Conservation (phyloP, 1,140 invertebrate species). For the Patella vulgata region DNA sequence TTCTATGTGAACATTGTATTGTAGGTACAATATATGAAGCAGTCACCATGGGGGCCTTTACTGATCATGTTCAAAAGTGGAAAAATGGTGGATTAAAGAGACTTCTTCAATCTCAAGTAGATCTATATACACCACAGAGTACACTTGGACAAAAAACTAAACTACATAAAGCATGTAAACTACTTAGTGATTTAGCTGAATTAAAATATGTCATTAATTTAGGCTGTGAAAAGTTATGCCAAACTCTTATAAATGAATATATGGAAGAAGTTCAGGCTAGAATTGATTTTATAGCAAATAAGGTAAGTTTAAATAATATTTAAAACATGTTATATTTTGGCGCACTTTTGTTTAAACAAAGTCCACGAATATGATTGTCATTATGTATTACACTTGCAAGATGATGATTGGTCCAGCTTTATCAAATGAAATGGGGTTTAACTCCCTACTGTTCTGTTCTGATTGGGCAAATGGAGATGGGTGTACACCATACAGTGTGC, state of each 20-base stretch:
- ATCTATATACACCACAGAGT: slow-evolving; percentile 64
- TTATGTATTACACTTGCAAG: no score
- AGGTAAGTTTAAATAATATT: no score
- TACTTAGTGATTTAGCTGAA: slow-evolving; percentile 46
- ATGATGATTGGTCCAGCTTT: no score
- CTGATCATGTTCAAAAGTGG: slow-evolving; percentile 85
- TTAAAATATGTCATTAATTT: slow-evolving; percentile 44
- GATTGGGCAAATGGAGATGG: no score
- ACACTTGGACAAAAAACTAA: slow-evolving; percentile 46
- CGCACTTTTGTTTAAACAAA: no score
- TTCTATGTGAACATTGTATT: no score
- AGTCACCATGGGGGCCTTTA: slow-evolving; percentile 91
- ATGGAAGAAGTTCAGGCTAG: slow-evolving; percentile 20
- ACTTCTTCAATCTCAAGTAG: slow-evolving; percentile 83
- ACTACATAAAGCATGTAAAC: slow-evolving; percentile 47
- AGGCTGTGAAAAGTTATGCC: slow-evolving; percentile 44
- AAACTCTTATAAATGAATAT: slow-evolving; percentile 32
- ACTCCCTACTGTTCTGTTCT: no score
- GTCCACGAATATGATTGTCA: no score
- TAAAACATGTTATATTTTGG: no score
- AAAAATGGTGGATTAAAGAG: slow-evolving; percentile 88
- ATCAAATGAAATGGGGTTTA: no score
- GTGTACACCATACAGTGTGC: no score
- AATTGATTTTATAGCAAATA: slow-evolving; percentile 30
- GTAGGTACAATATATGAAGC: slow-evolving; percentile 88